Base-by-base conservation (phyloP, 2,797 vertebrate species). In the Acipenser ruthenus region DNA sequence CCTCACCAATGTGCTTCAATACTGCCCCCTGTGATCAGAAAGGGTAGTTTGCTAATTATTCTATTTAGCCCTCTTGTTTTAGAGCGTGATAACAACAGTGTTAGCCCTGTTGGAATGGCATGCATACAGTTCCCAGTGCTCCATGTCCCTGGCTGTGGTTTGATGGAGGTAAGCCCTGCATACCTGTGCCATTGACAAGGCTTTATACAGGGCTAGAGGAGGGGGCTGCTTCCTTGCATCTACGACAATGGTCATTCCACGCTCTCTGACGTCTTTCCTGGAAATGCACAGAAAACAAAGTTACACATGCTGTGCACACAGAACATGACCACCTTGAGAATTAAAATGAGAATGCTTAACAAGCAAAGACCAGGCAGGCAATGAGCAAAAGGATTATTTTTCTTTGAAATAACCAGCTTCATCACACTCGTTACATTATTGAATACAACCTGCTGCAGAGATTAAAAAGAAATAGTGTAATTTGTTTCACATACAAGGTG, bases 141-240 rank as follows among this genome's bases (percentile, higher is more conserved):
- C 23, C 23, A 37, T 37, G 23, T 37, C 23, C 23, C 23, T 37
- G 23, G 23, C 23, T 37, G 2, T 37, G 23, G 2, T 37, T 37
- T 37, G 23, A 37, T 37, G 23, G 23, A 4, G 23, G 2, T 37
- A 11, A 63, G 10, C 49, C 7, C 51, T 69, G 18, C 50, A 67
- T 77, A 98, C 97, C 94, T 97, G 94, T 10, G 86, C 78, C 8
- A 90, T 88, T 66, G 91, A 82, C 69, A 97, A 84, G 51, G 94
- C 93, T 0, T 87, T 87, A 74, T 88, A 88, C 2, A 99, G 84
- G 18, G 73, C 69, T 0, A 83, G 75, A 1, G 85, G 68, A 0
- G 88, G 90, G 0, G 85, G 69, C 53, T 84, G 86, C 70, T 88
- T 93, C 80, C 93, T 88, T 80, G 91, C 91, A 71, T 98, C 94